phyloP scores from a whole-genome alignment of 2,888 invertebrate species.

The Plagiodera versicolora region DNA sequence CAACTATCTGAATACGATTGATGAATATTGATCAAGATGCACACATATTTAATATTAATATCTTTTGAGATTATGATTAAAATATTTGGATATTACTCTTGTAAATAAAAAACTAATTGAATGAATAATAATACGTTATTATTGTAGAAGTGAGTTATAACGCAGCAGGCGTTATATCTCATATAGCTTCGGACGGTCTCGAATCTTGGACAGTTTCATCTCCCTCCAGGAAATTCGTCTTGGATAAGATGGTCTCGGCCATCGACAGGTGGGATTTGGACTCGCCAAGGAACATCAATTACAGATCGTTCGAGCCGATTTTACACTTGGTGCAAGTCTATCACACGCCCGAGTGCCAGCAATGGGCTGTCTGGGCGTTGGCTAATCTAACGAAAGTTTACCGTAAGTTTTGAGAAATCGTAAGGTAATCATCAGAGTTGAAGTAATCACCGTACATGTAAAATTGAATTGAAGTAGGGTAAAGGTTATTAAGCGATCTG shows the following conservation, averaged over 20 bases:
- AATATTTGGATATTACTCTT: no score
- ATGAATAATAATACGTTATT: not conserved
- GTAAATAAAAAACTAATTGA: no score
- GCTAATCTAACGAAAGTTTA: slow-evolving; percentile 94
- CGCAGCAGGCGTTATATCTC: slow-evolving; percentile 93
- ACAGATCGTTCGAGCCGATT: slow-evolving; percentile 94
- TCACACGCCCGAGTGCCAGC: slow-evolving; percentile 89
- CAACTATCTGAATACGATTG: no score
- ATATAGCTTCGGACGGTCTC: slow-evolving; percentile 91
- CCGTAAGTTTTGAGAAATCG: slow-evolving; percentile 64
- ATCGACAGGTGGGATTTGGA: slow-evolving; percentile 87
- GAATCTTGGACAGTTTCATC: slow-evolving; percentile 75
- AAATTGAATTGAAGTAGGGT: no score
- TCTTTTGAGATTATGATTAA: no score
- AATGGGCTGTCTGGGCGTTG: slow-evolving; percentile 97
- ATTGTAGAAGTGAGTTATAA: slow-evolving; percentile 74
- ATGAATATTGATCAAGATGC: no score
- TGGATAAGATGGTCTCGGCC: slow-evolving; percentile 75
- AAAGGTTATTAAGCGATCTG: no score
- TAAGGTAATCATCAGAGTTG: not conserved
- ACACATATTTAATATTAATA: no score
- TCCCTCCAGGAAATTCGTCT: slow-evolving; percentile 72
- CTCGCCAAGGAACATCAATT: slow-evolving; percentile 92
- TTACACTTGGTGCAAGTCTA: slow-evolving; percentile 78
- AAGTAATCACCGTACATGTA: no score